These are phyloP conservation scores for Musca domestica DNA, from an alignment of 1,140 invertebrate species.

Conservation along the genomic window DNA sequence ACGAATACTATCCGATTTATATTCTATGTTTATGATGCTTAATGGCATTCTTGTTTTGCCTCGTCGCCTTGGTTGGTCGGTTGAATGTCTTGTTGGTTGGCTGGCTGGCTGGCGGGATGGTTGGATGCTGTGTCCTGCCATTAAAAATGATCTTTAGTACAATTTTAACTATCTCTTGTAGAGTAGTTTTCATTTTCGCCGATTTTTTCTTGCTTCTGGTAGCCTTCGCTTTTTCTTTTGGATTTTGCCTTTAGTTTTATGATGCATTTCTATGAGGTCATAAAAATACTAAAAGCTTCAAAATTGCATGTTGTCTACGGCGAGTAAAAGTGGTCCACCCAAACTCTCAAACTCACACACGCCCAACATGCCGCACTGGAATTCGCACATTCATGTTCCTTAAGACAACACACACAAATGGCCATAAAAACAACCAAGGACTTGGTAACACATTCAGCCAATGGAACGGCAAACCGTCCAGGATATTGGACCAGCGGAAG, in stretches of 20 bases:
- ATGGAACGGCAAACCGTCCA: not conserved
- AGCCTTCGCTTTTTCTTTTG: not conserved
- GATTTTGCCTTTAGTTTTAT: slow-evolving; percentile 4
- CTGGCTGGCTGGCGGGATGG: no score
- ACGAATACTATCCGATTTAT: no score
- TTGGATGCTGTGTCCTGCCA: no score
- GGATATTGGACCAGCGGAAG: not conserved
- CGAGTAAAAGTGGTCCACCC: not conserved
- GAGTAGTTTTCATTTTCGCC: no score
- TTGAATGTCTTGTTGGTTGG: no score
- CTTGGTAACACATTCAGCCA: not conserved
- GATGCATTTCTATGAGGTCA: slow-evolving; percentile 20
- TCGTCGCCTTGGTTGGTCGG: no score
- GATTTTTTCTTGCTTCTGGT: not conserved
- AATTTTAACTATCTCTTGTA: no score
- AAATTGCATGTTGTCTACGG: slow-evolving; percentile 12
- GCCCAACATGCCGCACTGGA: not conserved
- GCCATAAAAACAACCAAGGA: slow-evolving; percentile 6
- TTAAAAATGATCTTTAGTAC: no score
- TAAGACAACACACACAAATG: slow-evolving; percentile 12
- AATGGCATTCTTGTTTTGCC: no score
- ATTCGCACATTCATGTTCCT: slow-evolving; percentile 6
- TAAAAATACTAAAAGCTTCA: slow-evolving; percentile 21
- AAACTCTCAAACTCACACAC: no score
- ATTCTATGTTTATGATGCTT: no score